Conservation (phyloP, 2,797 vertebrate genomes). For the Ibycter americanus region DNA sequence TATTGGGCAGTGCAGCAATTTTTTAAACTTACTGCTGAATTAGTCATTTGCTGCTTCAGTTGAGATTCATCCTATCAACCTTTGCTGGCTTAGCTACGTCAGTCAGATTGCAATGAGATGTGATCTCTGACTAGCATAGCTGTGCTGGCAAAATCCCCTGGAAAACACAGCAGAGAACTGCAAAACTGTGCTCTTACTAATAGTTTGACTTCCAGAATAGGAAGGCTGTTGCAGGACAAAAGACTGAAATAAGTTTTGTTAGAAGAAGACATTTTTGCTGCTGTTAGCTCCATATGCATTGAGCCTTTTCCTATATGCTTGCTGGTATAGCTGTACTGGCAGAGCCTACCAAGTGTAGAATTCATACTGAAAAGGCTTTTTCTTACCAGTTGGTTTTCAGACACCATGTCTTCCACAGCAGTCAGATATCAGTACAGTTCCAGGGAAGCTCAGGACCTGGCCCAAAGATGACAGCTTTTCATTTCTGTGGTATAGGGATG, state of each 20-base stretch:
- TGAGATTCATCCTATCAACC: background rate
- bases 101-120: background rate
- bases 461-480: background rate
- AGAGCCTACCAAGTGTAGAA: background rate
- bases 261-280: background rate
- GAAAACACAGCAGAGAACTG: background rate
- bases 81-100: background rate
- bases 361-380: background rate
- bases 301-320: background rate
- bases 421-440: background rate
- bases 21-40: slow-evolving; percentile 1
- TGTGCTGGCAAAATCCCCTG: background rate
- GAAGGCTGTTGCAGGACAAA: background rate
- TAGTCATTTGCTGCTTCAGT: slow-evolving; percentile 17
- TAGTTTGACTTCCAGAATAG: background rate
- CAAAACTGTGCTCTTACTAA: background rate
- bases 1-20: background rate
- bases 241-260: background rate
- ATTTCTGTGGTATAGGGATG: background rate
- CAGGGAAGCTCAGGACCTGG: background rate
- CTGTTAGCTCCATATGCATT: background rate
- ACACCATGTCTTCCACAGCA: background rate
- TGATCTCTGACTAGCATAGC: background rate
- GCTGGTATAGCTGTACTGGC: background rate
- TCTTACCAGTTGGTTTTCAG: background rate